Conservation (phyloP, 92 coral and sea anemone genomes). For the Palythoa grandiflora region DNA sequence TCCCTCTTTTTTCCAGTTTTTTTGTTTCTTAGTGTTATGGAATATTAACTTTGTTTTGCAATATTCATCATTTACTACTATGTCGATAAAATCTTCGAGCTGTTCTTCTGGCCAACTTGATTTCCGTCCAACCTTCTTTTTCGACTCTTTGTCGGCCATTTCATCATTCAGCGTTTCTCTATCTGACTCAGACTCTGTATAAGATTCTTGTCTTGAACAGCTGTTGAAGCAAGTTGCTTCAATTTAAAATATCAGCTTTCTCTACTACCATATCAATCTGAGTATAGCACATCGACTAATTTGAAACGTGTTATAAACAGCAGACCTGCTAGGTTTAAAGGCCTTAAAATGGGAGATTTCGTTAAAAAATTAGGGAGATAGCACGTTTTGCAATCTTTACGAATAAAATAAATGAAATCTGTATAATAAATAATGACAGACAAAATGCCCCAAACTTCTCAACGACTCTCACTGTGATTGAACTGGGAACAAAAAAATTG, state of each 20-base stretch:
- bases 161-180: constrained; percentile 28
- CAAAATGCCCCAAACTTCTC: background rate
- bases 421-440: background rate
- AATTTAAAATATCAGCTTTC: constrained; percentile 20
- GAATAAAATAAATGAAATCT: background rate
- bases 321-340: background rate
- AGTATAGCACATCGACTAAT: constrained; percentile 9
- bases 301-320: constrained; percentile 15
- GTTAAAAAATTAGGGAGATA: background rate
- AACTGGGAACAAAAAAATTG: background rate
- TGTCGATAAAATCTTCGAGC: constrained; percentile 52
- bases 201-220: constrained; percentile 36
- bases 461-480: background rate
- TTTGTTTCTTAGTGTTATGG: constrained; percentile 20
- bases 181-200: constrained; percentile 25
- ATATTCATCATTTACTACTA: constrained; percentile 43
- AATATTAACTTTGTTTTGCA: constrained; percentile 35
- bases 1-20: too few species aligned
- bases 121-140: constrained; percentile 50
- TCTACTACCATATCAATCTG: constrained; percentile 5
- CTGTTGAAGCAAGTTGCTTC: constrained; percentile 35
- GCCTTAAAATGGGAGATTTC: constrained; percentile 2
- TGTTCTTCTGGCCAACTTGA: constrained; percentile 40
- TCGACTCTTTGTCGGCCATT: constrained; percentile 14
- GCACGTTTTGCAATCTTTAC: background rate